Conservation (phyloP, 2,888 invertebrate species). For the Phlogophora meticulosa region DNA sequence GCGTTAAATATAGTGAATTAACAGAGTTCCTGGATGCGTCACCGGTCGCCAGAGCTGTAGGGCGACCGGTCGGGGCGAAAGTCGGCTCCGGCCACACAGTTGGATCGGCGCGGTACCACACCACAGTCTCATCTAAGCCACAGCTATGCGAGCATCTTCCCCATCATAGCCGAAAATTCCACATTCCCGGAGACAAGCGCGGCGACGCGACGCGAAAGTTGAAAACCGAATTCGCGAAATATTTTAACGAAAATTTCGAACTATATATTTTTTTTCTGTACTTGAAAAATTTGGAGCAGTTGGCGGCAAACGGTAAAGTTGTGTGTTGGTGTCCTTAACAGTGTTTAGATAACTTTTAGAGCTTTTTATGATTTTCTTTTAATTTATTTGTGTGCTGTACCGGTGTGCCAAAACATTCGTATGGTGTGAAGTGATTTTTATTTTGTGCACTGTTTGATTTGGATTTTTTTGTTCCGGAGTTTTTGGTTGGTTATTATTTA, state of each 20-base stretch:
- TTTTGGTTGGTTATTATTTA: slow-evolving; percentile 88
- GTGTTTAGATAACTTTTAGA: slow-evolving; percentile 84
- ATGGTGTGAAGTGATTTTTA: slow-evolving; percentile 88
- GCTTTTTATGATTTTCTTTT: slow-evolving; percentile 82
- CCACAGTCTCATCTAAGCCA: slow-evolving; percentile 91
- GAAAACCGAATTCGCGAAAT: slow-evolving; percentile 74
- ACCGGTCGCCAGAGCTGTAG: slow-evolving; percentile 86
- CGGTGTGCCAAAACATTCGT: slow-evolving; percentile 84
- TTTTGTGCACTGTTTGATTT: slow-evolving; percentile 89
- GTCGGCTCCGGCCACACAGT: slow-evolving; percentile 87
- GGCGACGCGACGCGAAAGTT: slow-evolving; percentile 84
- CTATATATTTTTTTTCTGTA: slow-evolving; percentile 72
- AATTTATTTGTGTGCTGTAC: slow-evolving; percentile 81
- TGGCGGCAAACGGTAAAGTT: slow-evolving; percentile 89
- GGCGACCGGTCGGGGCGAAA: slow-evolving; percentile 91
- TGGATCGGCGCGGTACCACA: slow-evolving; percentile 85
- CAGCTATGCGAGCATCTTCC: slow-evolving; percentile 91
- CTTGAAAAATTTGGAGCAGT: slow-evolving; percentile 80
- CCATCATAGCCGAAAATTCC: slow-evolving; percentile 88
- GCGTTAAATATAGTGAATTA: slow-evolving; percentile 82
- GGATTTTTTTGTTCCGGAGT: slow-evolving; percentile 89
- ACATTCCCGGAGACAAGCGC: slow-evolving; percentile 82
- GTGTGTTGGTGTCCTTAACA: slow-evolving; percentile 85
- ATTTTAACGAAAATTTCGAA: slow-evolving; percentile 69
- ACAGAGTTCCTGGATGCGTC: slow-evolving; percentile 88